Evolutionary conservation across 2,888 invertebrate genomes (phyloP).

Genomic region (Erpobdella octoculata): DNA sequence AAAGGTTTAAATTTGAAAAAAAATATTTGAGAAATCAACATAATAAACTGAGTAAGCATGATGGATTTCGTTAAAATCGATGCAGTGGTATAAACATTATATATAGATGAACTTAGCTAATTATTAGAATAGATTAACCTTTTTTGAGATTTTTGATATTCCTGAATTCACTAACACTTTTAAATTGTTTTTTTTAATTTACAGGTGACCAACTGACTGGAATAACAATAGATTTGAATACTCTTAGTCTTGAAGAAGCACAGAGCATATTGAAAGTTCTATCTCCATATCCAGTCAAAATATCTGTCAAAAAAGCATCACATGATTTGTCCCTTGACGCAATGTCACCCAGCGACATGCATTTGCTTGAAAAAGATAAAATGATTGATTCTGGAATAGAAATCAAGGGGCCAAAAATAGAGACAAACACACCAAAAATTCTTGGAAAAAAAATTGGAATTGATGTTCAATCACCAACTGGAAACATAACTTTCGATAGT

Average conservation of each 20-base stretch:
- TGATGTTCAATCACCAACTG: conserved; percentile 23
- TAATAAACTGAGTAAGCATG: too few relatives aligned
- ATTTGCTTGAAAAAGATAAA: not conserved
- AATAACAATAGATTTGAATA: conserved; percentile 26
- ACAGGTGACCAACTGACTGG: conserved; percentile 29
- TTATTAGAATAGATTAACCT: not conserved
- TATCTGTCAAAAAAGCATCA: conserved; percentile 24
- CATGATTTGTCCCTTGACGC: not conserved
- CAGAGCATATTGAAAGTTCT: conserved; percentile 27
- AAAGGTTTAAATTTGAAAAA: too few relatives aligned
- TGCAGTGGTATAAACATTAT: too few relatives aligned
- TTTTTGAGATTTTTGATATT: not conserved
- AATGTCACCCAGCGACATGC: not conserved
- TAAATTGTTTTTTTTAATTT: conserved; percentile 8
- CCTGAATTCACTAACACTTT: not conserved
- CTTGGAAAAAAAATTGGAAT: conserved; percentile 19
- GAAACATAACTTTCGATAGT: conserved; percentile 7
- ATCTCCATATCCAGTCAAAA: conserved; percentile 30
- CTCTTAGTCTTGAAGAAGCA: conserved; percentile 23
- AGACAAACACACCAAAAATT: not conserved
- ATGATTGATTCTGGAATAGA: conserved; percentile 26
- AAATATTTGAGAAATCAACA: too few relatives aligned
- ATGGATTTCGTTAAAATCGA: too few relatives aligned
- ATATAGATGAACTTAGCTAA: not conserved
- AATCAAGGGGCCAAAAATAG: conserved; percentile 25